phyloP scores from a whole-genome alignment of 2,888 invertebrate species.

The Cancer borealis region DNA sequence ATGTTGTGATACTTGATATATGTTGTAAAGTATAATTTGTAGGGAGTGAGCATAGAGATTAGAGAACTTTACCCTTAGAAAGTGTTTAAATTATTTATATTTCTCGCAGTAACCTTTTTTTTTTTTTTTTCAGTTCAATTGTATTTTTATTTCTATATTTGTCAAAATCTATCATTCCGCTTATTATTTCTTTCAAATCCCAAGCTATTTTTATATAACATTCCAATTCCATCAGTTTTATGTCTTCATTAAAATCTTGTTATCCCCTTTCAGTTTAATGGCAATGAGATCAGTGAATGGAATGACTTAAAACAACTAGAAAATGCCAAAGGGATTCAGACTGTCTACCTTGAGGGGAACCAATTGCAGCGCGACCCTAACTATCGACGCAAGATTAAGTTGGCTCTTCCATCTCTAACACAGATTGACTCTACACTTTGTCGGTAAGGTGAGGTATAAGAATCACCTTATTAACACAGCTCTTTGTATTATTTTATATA shows the following conservation, averaged over 20 bases:
- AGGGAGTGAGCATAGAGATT: no score
- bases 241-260: slow-evolving; percentile 39
- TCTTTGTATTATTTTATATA: background rate
- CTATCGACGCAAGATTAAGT: slow-evolving; percentile 94
- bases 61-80: no score
- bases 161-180: background rate
- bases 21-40: no score
- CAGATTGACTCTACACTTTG: slow-evolving; percentile 98
- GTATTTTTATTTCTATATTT: no score
- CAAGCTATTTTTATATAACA: background rate
- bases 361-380: slow-evolving; percentile 89
- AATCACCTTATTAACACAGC: background rate
- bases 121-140: no score
- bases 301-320: slow-evolving; percentile 88
- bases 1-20: no score
- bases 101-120: no score
- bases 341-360: slow-evolving; percentile 96
- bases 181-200: background rate
- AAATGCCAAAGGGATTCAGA: slow-evolving; percentile 84
- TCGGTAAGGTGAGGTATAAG: slow-evolving; percentile 81
- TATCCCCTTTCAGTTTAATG: slow-evolving; percentile 87
- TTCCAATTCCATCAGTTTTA: background rate
- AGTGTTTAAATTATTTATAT: no score
- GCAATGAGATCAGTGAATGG: slow-evolving; percentile 94
- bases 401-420: slow-evolving; percentile 90